Base-by-base conservation (phyloP, 1,140 invertebrate species). In the Drosophila pectinifera region DNA sequence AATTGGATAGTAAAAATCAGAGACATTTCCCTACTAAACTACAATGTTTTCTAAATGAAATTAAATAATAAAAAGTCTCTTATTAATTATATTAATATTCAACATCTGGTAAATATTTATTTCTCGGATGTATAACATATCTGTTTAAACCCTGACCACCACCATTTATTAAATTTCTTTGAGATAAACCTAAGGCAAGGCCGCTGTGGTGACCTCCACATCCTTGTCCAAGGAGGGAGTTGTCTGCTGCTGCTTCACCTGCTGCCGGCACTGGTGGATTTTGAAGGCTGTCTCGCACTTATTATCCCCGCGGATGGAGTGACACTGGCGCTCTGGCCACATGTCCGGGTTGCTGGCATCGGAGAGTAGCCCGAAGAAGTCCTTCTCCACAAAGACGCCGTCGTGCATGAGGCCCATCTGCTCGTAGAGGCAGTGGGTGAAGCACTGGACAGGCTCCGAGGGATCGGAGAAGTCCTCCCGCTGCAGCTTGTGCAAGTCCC, bases 351-450 rank as follows among this genome's bases (percentile, higher is more conserved):
- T 73, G 22, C 13, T 78, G 22, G 20, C 62, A n/a, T 59, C 73
- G 14, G 61, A 65, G 24, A 82, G 31, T 0, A 57, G 41, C 1
- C 68, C 53, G 7, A 78, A 43, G 18, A 78, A 45, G 28, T 82
- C 73, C 14, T 63, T 55, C 5, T 82, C 62, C 36, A 81, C 80
- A 20, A 82, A 82, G 3, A 82, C 57, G 0, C 78, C 80, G 8
- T 82, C 68, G 28, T 73, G 74, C 73, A 81, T 68, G 31, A 81
- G 58, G 7, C 78, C 80, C 80, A 82, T 78, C 14, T 82, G 78
- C 43, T 82, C 80, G 18, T 78, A 82, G 20, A 82, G 48, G 5
- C 78, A 82, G 34, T 82, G 80, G 0, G 78, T 77, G 36, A 82
- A 82, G 38, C 80, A 82, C 62, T 82, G 78, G 16, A 59, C 62